Conservation (phyloP, 2,113 vertebrate genomes). For the Psilopsiagon aymara region DNA sequence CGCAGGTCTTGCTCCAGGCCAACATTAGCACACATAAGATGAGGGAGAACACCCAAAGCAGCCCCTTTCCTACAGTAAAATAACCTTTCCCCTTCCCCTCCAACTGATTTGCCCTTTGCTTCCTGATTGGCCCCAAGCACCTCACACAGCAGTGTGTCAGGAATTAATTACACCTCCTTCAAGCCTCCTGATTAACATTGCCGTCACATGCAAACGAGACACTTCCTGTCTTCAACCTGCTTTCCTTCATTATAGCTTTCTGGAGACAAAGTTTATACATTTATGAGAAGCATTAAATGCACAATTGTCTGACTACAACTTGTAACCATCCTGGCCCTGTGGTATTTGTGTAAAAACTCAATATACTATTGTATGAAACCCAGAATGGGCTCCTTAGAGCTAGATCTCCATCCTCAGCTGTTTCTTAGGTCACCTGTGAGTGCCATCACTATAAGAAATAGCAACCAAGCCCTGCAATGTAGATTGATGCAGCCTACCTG, state of each 20-base stretch:
- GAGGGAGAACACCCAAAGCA: background rate
- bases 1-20: background rate
- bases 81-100: background rate
- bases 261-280: constrained; percentile 20
- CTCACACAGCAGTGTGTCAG: background rate
- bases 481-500: background rate
- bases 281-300: constrained; percentile 46
- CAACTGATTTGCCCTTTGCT: background rate
- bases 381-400: background rate
- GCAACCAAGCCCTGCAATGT: background rate
- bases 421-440: background rate
- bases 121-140: constrained; percentile 22
- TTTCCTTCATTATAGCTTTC: constrained; percentile 51
- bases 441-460: background rate
- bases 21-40: rapidly evolving
- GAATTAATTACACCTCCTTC: constrained; percentile 45
- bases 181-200: constrained; percentile 56
- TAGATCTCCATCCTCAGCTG: background rate
- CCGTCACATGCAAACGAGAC: constrained; percentile 45
- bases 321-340: background rate
- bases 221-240: constrained; percentile 47
- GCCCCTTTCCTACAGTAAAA: background rate
- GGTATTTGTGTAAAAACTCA: background rate
- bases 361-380: background rate
- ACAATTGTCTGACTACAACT: background rate